These are phyloP conservation scores for Halisarca cf. caerulea DNA, from an alignment of 37 sponge, comb jelly and placozoan species.

Conservation along the genomic window DNA sequence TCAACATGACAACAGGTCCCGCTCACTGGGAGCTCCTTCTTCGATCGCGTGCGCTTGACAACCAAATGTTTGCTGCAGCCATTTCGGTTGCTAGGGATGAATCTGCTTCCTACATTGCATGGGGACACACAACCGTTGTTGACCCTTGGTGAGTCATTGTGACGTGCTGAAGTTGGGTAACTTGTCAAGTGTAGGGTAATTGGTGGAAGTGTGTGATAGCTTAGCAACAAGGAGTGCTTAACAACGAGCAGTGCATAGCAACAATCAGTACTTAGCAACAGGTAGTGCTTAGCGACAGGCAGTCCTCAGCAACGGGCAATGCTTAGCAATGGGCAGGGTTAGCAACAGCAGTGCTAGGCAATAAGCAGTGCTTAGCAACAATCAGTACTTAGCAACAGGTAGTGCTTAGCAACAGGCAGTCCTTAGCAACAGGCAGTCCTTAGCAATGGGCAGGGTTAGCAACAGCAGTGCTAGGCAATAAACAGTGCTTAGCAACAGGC, in stretches of 20 bases:
- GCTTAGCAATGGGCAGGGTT: too few relatives aligned
- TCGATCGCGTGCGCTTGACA: conserved; percentile 70
- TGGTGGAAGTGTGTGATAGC: neutral
- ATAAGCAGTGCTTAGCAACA: too few relatives aligned
- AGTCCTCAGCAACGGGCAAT: too few relatives aligned
- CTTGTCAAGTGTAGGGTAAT: neutral
- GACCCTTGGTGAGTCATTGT: conserved; percentile 78
- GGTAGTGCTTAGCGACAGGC: neutral
- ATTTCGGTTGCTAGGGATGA: conserved; percentile 84
- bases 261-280: too few relatives aligned
- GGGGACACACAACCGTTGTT: conserved; percentile 80
- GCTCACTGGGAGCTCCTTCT: conserved; percentile 93
- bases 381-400: too few relatives aligned
- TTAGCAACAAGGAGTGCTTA: neutral
- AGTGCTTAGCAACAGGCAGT: neutral
- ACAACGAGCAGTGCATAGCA: too few relatives aligned
- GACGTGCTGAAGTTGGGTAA: neutral
- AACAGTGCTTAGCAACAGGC: too few relatives aligned
- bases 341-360: too few relatives aligned
- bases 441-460: too few relatives aligned
- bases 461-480: too few relatives aligned
- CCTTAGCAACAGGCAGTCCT: too few relatives aligned
- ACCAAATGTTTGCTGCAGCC: conserved; percentile 74
- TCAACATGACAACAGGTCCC: conserved; percentile 98
- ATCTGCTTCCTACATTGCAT: conserved; percentile 68